These are phyloP conservation scores for Propsilocerus akamusi DNA, from an alignment of 1,140 invertebrate genomes.

Conservation along the genomic window DNA sequence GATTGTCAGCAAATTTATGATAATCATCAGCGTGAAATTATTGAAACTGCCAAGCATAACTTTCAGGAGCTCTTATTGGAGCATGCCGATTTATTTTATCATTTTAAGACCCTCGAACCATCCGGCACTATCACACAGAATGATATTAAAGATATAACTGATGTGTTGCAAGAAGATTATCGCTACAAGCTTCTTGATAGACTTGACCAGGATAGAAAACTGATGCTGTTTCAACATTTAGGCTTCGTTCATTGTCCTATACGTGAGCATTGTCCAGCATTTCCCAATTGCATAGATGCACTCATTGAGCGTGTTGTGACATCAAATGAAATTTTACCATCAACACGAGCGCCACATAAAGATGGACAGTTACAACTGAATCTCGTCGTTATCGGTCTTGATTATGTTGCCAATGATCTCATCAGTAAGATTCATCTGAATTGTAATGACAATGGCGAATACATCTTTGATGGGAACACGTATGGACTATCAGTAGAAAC, in stretches of 20 bases:
- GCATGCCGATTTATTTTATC: slow-evolving; percentile 86
- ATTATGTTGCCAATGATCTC: slow-evolving; percentile 58
- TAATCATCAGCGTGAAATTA: slow-evolving; percentile 81
- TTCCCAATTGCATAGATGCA: slow-evolving; percentile 75
- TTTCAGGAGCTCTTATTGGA: slow-evolving; percentile 86
- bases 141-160: slow-evolving; percentile 84
- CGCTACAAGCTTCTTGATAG: slow-evolving; percentile 84
- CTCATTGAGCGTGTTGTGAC: slow-evolving; percentile 58
- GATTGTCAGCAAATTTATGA: slow-evolving; percentile 90
- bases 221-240: slow-evolving; percentile 87
- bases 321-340: slow-evolving; percentile 29
- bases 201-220: slow-evolving; percentile 81
- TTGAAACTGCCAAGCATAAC: slow-evolving; percentile 78
- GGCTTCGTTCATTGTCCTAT: slow-evolving; percentile 93
- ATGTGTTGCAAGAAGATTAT: slow-evolving; percentile 79
- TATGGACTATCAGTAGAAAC: slow-evolving; percentile 62
- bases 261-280: slow-evolving; percentile 81
- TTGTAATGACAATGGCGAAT: slow-evolving; percentile 58
- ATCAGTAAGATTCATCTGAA: slow-evolving; percentile 45
- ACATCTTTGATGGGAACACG: slow-evolving; percentile 62
- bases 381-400: slow-evolving; percentile 54
- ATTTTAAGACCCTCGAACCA: slow-evolving; percentile 77
- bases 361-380: slow-evolving; percentile 32
- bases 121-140: slow-evolving; percentile 83
- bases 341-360: neutral